Evolutionary conservation across 2,888 invertebrate species (phyloP), one percentile per base, ranked within the genome.

Genomic region (Venustoraphidia nigricollis): DNA sequence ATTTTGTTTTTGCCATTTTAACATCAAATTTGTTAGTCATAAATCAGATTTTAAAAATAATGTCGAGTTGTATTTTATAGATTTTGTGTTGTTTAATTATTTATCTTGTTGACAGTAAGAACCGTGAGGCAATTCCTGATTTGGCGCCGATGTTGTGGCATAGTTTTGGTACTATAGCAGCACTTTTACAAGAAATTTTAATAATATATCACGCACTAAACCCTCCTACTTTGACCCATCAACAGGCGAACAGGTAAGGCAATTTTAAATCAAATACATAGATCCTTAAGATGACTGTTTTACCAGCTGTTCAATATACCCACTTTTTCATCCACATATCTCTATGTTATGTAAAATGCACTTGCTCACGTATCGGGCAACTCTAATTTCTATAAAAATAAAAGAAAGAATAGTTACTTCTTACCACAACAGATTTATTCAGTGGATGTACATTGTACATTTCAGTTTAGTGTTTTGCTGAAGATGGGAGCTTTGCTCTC

Each of bases 71-170:
- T 10, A 10, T 9, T 39, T 14, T 39, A 2, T 39, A 39, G 14
- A 10, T 10, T 39, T 39, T 17, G 27, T 38, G 36, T 39, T 11
- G 36, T 9, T 51, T 34, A 40, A 42, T 49, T 47, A 39, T 40
- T 45, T 47, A 35, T 36, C 44, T 45, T 49, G 17, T 52, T 68
- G 70, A 36, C 63, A 84, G 88, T 58, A 87, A 87, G 62, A 87
- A 88, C 59, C 72, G 89, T 10, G 89, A 90, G 65, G 79, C 90
- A 45, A 94, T 97, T 34, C 91, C 92, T 34, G 97, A 99, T 64
- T 70, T 99, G 58, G 97, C 98, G 4, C 94, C 96, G 1, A 92
- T 98, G 91, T 69, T 99, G 53, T 99, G 98, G 98, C 89, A 98
- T 66, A 93, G 93, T 53, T 94, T 94, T 66, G 95, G 95, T n/a